A percentile compares a stretch with the other conserved stretches of the same genome.
phyloP scores from a whole-genome alignment of 1,140 invertebrate species.

The Planococcus citri region DNA sequence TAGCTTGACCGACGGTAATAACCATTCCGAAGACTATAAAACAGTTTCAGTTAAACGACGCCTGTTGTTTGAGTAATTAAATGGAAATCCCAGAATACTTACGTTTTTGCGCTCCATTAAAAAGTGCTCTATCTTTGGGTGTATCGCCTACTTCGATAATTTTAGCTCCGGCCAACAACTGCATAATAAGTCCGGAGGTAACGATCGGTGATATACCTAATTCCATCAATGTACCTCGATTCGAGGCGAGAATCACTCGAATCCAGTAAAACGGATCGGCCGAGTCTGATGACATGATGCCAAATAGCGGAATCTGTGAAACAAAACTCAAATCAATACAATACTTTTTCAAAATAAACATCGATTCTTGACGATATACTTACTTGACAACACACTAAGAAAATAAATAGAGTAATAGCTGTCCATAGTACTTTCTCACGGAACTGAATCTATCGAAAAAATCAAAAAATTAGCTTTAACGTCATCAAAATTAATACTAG shows the following conservation, averaged over 20 bases:
- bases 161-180: constrained; percentile 96
- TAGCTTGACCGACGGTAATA: constrained; percentile 99
- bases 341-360: too few species aligned
- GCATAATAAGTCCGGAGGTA: constrained; percentile 99
- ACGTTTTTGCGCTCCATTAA: constrained; percentile 99
- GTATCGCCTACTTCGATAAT: constrained; percentile 99
- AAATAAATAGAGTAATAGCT: constrained; percentile 98
- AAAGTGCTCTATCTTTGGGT: constrained; percentile 95
- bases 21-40: constrained; percentile 96
- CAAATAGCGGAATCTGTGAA: constrained; percentile 87
- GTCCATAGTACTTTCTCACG: constrained; percentile 99
- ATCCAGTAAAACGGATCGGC: constrained; percentile 99
- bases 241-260: constrained; percentile 97
- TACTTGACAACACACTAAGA: constrained; percentile 99
- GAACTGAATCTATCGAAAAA: constrained; percentile 83
- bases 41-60: background rate
- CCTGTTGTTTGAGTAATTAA: too few species aligned
- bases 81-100: constrained; percentile 41
- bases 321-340: constrained; percentile 5
- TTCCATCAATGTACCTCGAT: constrained; percentile 99
- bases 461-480: background rate
- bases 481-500: too few species aligned
- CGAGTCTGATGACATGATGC: constrained; percentile 99
- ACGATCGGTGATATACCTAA: constrained; percentile 99
- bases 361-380: too few species aligned